A percentile compares a stretch with the other conserved stretches of the same genome.
Conservation (phyloP, 2,888 invertebrate species). For the Drosophila tripunctata region DNA sequence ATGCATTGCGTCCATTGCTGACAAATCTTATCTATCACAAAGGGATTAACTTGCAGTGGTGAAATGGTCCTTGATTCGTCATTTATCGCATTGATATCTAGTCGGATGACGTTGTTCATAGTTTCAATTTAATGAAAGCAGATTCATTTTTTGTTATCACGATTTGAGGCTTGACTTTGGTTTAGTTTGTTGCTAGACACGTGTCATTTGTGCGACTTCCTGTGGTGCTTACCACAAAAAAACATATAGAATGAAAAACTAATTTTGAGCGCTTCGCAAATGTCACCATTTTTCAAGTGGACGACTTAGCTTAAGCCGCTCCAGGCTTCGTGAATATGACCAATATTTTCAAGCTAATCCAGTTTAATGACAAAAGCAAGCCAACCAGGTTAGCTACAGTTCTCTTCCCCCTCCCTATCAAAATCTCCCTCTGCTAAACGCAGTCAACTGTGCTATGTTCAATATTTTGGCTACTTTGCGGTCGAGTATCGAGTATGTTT, state of each 20-base stretch:
- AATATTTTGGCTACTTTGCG: constrained; percentile 79
- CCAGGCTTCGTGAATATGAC: constrained; percentile 21
- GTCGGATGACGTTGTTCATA: constrained; percentile 40
- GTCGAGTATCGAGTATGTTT: constrained; percentile 52
- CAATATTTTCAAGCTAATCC: constrained; percentile 68
- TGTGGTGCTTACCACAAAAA: constrained; percentile 32
- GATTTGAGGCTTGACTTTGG: constrained; percentile 65
- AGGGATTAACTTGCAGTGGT: constrained; percentile 76
- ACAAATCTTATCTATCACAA: constrained; percentile 69
- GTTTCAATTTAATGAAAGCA: constrained; percentile 69
- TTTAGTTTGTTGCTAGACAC: constrained; percentile 23
- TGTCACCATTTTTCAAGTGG: constrained; percentile 76
- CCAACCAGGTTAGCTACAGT: constrained; percentile 35
- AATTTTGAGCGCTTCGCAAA: constrained; percentile 64
- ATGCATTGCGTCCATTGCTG: constrained; percentile 47
- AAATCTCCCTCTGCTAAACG: constrained; percentile 23
- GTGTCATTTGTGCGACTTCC: constrained; percentile 73
- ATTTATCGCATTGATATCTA: constrained; percentile 45
- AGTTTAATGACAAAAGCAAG: constrained; percentile 70
- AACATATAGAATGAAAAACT: constrained; percentile 42
- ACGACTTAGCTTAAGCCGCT: constrained; percentile 58
- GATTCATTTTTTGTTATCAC: constrained; percentile 49
- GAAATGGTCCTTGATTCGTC: constrained; percentile 58
- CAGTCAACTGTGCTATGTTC: constrained; percentile 50
- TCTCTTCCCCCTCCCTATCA: background rate